Evolutionary conservation across 1,140 invertebrate species (phyloP).

Genomic region (Dufourea novaeangliae): DNA sequence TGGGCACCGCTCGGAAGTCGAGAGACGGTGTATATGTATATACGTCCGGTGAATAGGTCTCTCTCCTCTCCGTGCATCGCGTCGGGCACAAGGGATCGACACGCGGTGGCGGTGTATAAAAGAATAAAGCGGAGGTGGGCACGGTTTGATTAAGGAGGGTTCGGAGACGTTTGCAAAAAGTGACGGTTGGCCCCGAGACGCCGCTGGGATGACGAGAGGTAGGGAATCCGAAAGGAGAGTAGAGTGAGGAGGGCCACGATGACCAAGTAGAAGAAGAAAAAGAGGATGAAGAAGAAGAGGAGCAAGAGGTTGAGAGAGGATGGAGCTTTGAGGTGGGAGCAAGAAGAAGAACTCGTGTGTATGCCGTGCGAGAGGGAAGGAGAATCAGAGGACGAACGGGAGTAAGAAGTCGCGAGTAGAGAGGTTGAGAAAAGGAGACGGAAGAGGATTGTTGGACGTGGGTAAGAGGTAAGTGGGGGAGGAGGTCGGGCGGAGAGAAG

Average conservation of each 20-base stretch:
- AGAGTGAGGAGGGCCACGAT: slow-evolving; percentile 9
- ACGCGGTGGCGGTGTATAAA: slow-evolving; percentile 46
- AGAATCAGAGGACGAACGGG: background rate
- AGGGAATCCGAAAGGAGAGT: slow-evolving; percentile 39
- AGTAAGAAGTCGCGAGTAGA: background rate
- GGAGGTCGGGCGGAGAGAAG: slow-evolving; percentile 59
- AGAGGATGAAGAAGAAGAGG: slow-evolving; percentile 30
- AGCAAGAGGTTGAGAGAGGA: background rate
- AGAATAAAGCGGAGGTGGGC: slow-evolving; percentile 65
- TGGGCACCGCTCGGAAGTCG: slow-evolving; percentile 13
- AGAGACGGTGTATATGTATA: background rate
- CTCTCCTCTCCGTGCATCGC: slow-evolving; percentile 10
- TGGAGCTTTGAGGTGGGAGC: no score
- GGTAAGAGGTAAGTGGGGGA: no score
- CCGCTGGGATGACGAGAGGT: slow-evolving; percentile 60
- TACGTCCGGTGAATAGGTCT: slow-evolving; percentile 40
- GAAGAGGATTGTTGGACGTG: no score
- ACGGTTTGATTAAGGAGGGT: slow-evolving; percentile 75
- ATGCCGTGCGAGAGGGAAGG: slow-evolving; percentile 25
- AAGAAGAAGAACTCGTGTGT: background rate
- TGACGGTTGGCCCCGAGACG: slow-evolving; percentile 67
- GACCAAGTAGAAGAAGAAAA: slow-evolving; percentile 25
- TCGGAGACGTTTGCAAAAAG: slow-evolving; percentile 73
- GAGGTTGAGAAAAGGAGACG: background rate
- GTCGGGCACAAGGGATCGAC: slow-evolving; percentile 31